Conservation (phyloP, 2,797 vertebrate genomes). For the Zalophus californianus region DNA sequence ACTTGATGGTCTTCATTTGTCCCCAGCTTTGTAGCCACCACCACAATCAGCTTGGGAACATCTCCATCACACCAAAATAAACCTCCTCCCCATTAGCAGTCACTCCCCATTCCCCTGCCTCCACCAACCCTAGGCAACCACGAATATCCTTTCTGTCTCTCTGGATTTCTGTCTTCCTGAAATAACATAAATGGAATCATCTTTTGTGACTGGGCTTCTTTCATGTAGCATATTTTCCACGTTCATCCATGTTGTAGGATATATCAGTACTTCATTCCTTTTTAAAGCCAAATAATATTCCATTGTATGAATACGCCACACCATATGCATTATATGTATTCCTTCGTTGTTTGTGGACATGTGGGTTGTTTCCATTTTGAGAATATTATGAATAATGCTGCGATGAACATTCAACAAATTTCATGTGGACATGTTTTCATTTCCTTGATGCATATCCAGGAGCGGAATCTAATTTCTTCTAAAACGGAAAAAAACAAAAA, state of each 20-base stretch:
- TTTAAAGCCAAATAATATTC: background rate
- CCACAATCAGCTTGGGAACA: background rate
- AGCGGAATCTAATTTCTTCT: background rate
- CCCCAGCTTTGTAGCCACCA: background rate
- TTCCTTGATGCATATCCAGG: background rate
- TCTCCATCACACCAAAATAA: background rate
- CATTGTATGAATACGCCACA: accelerated
- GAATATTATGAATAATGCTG: background rate
- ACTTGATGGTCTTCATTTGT: background rate
- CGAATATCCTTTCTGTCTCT: background rate
- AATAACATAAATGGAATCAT: background rate
- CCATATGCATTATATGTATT: background rate
- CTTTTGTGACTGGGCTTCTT: background rate
- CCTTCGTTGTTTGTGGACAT: background rate
- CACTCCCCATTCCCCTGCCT: accelerated
- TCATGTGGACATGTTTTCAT: background rate
- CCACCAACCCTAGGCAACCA: no score
- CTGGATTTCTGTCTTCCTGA: background rate
- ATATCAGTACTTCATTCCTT: background rate
- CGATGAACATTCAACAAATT: background rate
- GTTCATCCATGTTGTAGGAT: background rate
- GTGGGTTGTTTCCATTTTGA: background rate
- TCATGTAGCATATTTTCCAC: background rate
- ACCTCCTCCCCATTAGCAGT: background rate
- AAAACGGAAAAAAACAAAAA: background rate